A percentile compares a stretch with the other conserved stretches of the same genome.
Conservation (phyloP, 2,888 invertebrate species). For the Myopa testacea region DNA sequence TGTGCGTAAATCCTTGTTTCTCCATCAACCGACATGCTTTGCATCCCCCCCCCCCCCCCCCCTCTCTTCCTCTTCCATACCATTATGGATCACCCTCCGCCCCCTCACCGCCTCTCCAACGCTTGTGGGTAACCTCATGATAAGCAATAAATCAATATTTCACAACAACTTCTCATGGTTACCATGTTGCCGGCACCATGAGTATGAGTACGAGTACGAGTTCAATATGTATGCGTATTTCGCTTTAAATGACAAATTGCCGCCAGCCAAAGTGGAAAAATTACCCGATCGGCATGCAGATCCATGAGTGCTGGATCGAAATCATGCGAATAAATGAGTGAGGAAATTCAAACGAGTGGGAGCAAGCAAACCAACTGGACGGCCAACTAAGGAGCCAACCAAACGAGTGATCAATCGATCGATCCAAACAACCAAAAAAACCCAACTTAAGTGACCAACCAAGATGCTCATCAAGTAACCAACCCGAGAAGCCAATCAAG, state of each 20-base stretch:
- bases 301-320: neutral
- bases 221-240: neutral
- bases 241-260: constrained; percentile 46
- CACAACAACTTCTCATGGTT: constrained; percentile 3
- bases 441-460: too few species aligned
- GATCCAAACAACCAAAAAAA: neutral
- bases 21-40: constrained; percentile 11
- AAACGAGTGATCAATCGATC: neutral
- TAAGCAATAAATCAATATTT: constrained; percentile 45
- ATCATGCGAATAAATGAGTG: neutral
- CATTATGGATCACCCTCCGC: too few species aligned
- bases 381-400: neutral
- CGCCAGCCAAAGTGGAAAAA: constrained; percentile 29
- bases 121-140: constrained; percentile 21
- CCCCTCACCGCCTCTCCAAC: neutral
- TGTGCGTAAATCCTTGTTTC: neutral
- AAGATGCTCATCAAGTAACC: too few species aligned
- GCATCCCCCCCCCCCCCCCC: constrained; percentile 5
- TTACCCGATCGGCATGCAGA: constrained; percentile 26
- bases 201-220: too few species aligned
- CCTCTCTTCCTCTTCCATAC: too few species aligned
- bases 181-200: neutral
- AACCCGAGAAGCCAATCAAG: neutral
- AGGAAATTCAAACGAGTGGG: constrained; percentile 6
- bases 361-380: neutral